These are phyloP conservation scores for Zhengitettix transpicula DNA, from an alignment of 2,888 invertebrate species.

Conservation along the genomic window DNA sequence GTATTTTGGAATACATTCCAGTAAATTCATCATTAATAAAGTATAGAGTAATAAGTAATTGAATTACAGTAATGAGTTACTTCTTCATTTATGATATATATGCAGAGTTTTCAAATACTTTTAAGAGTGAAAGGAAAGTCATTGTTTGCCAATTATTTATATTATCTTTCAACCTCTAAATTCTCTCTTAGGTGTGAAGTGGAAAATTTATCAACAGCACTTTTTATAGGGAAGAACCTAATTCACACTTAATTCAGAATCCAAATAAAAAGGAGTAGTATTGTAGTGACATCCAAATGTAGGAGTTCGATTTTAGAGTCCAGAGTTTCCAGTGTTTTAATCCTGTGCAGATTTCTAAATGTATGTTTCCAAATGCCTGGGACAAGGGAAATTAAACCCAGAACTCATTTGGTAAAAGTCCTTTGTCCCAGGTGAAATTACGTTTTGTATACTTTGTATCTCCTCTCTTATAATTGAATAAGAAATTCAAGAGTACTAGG, in stretches of 20 bases:
- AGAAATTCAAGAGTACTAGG: not conserved
- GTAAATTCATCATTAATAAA: slow-evolving; percentile 2
- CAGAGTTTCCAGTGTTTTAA: not conserved
- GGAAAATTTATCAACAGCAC: not conserved
- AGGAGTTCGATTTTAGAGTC: not conserved
- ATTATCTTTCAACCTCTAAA: not conserved
- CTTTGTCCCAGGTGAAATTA: not conserved
- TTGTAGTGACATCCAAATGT: not conserved
- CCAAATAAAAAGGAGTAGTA: too few species aligned
- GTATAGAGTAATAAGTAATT: too few species aligned
- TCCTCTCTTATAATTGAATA: not conserved
- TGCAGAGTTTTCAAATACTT: not conserved
- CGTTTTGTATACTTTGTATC: not conserved
- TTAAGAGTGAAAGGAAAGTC: not conserved
- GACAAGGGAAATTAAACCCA: not conserved
- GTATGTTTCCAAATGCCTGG: not conserved
- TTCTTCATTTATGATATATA: not conserved
- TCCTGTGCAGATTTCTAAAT: not conserved
- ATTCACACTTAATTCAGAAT: too few species aligned
- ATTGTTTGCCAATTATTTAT: not conserved
- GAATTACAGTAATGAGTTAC: too few species aligned
- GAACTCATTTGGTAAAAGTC: not conserved
- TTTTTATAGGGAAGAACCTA: not conserved
- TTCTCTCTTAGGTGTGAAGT: not conserved
- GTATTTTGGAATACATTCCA: slow-evolving; percentile 6